These are phyloP conservation scores for Bicyclus anynana DNA, from an alignment of 1,140 invertebrate genomes.

Conservation along the genomic window DNA sequence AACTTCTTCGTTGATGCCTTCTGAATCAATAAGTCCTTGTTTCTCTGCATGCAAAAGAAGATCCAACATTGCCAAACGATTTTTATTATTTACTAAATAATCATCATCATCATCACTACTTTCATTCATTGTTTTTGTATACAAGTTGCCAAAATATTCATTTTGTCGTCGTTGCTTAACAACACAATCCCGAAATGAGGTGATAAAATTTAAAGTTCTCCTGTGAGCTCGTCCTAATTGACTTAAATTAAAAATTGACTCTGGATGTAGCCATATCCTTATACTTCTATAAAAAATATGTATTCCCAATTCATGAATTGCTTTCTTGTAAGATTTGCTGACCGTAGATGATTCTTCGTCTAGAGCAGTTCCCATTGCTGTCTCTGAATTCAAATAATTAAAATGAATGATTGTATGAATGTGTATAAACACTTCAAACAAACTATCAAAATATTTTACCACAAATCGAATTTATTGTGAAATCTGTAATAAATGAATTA, in stretches of 20 bases:
- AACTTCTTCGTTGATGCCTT: constrained; percentile 19
- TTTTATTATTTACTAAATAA: neutral
- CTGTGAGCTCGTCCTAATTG: neutral
- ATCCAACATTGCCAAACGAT: constrained; percentile 15
- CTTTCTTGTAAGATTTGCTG: neutral
- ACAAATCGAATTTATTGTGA: constrained; percentile 3
- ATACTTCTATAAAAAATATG: neutral
- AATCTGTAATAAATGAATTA: neutral
- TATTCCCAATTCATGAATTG: neutral
- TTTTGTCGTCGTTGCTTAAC: constrained; percentile 13
- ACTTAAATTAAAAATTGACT: neutral
- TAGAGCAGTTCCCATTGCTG: constrained; percentile 1
- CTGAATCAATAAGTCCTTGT: constrained; percentile 6
- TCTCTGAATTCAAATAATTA: neutral
- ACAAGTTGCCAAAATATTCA: neutral
- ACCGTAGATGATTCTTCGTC: neutral
- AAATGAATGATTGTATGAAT: neutral
- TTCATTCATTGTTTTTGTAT: neutral
- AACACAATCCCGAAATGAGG: constrained; percentile 13
- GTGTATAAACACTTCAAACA: too few relatives aligned
- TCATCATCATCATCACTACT: constrained; percentile 4
- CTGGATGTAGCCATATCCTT: neutral
- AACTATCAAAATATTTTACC: neutral
- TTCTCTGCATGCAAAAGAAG: constrained; percentile 11
- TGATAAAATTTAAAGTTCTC: neutral